Evolutionary conservation across 1,140 invertebrate genomes (phyloP).

Genomic region (Branchinecta lynchi): DNA sequence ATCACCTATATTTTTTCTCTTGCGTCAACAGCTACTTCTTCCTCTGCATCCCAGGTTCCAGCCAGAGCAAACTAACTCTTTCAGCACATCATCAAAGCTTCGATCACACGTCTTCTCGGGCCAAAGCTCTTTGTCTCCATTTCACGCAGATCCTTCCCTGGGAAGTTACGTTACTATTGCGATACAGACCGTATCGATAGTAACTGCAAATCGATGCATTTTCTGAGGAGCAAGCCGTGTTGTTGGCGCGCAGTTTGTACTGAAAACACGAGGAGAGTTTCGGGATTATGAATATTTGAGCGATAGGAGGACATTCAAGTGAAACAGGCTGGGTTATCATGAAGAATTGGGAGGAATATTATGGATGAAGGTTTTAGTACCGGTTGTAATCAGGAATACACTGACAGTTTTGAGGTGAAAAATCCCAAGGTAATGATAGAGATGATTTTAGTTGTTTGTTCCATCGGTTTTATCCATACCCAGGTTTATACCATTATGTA

Average conservation of each 20-base stretch:
- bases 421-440: too few relatives aligned
- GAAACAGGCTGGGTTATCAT: not conserved
- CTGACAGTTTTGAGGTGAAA: too few relatives aligned
- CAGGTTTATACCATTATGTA: too few relatives aligned
- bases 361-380: not conserved
- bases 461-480: too few relatives aligned
- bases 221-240: not conserved
- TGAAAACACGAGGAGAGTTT: not conserved
- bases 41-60: too few relatives aligned
- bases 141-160: not conserved
- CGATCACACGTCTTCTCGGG: too few relatives aligned
- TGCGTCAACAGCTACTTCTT: too few relatives aligned
- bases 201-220: constrained; percentile 10
- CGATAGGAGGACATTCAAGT: not conserved
- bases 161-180: not conserved
- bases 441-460: too few relatives aligned
- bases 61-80: too few relatives aligned
- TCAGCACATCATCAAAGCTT: too few relatives aligned
- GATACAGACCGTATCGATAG: not conserved
- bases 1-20: too few relatives aligned
- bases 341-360: not conserved
- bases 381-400: not conserved
- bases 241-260: not conserved
- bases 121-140: too few relatives aligned
- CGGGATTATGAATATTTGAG: constrained; percentile 3